Evolutionary conservation across 2,888 invertebrate genomes (phyloP).

Genomic region (Cynaeus angustus): DNA sequence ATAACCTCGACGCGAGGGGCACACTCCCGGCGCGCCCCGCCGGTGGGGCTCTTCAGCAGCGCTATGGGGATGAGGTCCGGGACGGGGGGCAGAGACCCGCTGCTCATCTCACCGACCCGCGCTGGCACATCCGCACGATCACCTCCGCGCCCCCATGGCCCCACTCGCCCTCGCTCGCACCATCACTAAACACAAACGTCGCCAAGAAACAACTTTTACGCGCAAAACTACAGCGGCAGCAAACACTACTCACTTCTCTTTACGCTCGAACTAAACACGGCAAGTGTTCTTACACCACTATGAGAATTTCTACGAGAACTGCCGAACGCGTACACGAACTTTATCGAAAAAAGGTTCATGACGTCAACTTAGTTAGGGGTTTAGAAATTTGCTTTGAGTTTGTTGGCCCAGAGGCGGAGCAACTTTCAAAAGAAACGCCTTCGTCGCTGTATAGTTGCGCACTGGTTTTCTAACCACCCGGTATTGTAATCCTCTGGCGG

Average conservation of each 20-base stretch:
- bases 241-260: conserved; percentile 59
- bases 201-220: conserved; percentile 41
- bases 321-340: conserved; percentile 54
- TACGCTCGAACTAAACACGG: conserved; percentile 64
- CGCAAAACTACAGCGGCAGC: conserved; percentile 52
- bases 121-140: conserved; percentile 54
- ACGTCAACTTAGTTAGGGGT: conserved; percentile 62
- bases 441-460: conserved; percentile 61
- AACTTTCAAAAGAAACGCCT: conserved; percentile 55
- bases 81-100: conserved; percentile 68
- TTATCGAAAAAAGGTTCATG: conserved; percentile 53
- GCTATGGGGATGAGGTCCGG: conserved; percentile 71
- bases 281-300: conserved; percentile 65
- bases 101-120: conserved; percentile 66
- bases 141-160: conserved; percentile 46
- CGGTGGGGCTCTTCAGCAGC: conserved; percentile 64
- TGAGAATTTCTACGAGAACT: conserved; percentile 64
- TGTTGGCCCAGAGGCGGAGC: conserved; percentile 65
- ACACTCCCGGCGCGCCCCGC: conserved; percentile 62
- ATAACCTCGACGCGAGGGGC: conserved; percentile 69
- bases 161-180: conserved; percentile 30
- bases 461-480: conserved; percentile 56
- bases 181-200: conserved; percentile 41
- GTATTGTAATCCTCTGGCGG: conserved; percentile 64
- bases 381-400: conserved; percentile 64